Base-by-base conservation (phyloP, 64 coral and sea anemone genomes). In the Platygyra sinensis region DNA sequence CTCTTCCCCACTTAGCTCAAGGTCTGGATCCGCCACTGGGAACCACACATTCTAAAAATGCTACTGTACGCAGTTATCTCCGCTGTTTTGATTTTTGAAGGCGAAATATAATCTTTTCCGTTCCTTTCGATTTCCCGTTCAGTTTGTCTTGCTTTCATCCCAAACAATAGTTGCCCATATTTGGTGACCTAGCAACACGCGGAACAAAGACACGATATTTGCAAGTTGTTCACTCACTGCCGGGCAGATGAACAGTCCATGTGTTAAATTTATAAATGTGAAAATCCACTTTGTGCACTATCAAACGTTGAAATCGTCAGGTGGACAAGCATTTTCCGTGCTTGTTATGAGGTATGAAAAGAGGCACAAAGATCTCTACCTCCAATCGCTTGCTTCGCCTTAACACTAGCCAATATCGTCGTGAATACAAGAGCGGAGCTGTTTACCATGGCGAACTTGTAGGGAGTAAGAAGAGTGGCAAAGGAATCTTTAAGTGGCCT, bases 401-500 rank as follows among this genome's bases (percentile, higher is more conserved):
- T 16, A 96, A 86, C 63, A 93, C 95, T 19, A 96, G 95, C 62
- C 95, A 93, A 30, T 96, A 87, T 72, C 62, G 95, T 15, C 77
- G 95, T 31, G 91, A 96, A 52, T 96, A 96, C 63, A 96, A 92
- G 67, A 96, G 95, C 36, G 95, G 95, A 0, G 95, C 95, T 14
- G 95, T 96, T 24, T 96, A 96, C 87, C 95, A 96, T 64, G 95
- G 95, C 10, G 88, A 94, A 78, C 83, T 97, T 12, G 91, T 94
- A 7, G 95, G 95, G 11, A 93, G 86, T 14, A 99, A 99, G 78
- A 95, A 90, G 50, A 93, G 83, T 24, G 97, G 97, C 0, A 75
- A 78, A 78, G 97, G 97, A 0, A 67, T 96, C 50, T 99, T 99
- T 71, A 90, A 91, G 62, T 99, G 97, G 97, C 94, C 97, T 52